These are phyloP conservation scores for Apostichopus parvimensis DNA, from an alignment of 35 echinoderm and acorn worm species.

Conservation along the genomic window DNA sequence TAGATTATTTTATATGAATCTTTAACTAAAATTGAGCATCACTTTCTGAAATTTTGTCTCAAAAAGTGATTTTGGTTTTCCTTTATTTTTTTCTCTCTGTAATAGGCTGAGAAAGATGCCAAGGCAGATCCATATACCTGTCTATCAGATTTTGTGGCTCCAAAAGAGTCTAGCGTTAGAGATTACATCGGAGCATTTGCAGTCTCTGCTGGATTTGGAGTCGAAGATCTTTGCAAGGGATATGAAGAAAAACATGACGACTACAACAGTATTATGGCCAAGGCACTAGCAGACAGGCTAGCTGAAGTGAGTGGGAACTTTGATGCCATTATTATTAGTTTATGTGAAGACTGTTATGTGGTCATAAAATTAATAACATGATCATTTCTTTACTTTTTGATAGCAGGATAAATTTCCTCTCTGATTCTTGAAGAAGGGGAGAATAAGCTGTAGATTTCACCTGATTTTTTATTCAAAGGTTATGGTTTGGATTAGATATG, in stretches of 20 bases:
- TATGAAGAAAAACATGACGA: slow-evolving; percentile 91
- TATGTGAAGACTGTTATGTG: too few relatives aligned
- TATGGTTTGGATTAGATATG: too few relatives aligned
- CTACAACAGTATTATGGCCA: slow-evolving; percentile 95
- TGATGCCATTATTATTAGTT: too few relatives aligned
- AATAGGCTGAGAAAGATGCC: slow-evolving; percentile 93
- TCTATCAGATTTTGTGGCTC: slow-evolving; percentile 93
- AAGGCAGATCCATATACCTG: slow-evolving; percentile 65
- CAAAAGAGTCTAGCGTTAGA: slow-evolving; percentile 64
- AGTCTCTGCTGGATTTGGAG: slow-evolving; percentile 91
- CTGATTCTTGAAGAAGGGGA: too few relatives aligned
- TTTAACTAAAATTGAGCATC: neutral
- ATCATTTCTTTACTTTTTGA: too few relatives aligned
- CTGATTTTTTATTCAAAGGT: too few relatives aligned
- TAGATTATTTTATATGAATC: too few relatives aligned
- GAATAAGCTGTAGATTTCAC: too few relatives aligned
- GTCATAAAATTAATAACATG: too few relatives aligned
- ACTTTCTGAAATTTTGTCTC: too few relatives aligned
- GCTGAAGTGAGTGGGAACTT: slow-evolving; percentile 72
- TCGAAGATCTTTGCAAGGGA: slow-evolving; percentile 65
- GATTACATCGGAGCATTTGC: slow-evolving; percentile 97
- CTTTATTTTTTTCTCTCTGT: neutral
- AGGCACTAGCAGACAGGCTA: slow-evolving; percentile 91
- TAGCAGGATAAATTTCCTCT: too few relatives aligned
- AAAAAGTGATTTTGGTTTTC: too few relatives aligned